Base-by-base conservation (phyloP, 2,888 invertebrate species). In the Chrysolina americana region DNA sequence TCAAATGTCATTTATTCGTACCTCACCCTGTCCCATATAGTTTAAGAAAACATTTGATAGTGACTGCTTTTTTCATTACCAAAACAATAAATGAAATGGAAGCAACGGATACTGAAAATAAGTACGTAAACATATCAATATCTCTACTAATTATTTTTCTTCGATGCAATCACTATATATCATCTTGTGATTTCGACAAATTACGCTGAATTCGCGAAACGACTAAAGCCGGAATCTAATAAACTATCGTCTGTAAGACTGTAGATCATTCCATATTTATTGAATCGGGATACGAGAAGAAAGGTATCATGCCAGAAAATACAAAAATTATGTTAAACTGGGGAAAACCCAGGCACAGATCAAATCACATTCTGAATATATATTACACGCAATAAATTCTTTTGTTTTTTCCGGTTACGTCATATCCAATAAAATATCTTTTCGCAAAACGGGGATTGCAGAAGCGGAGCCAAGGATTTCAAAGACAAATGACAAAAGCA, bases 291-390 rank as follows among this genome's bases (percentile, higher is more conserved):
- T 36, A 50, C 36, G 53, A 50, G 66, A 28, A 21, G 41, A 41
- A 68, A 11, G 56, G 69, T 69, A 17, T 10, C 23, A 69, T 69
- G 56, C 44, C 47, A 44, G 47, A 47, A 62, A 47, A 11, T 53
- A 48, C 69, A 17, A 15, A 59, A 59, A 59, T 69, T 44, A 44
- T 41, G 48, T 47, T 69, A 62, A 69, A 69, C 28, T 10, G 17
- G 44, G 13, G 28, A 62, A 69, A 47, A 69, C 47, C 23, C 62
- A 44, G 8, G 36, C 62, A 47, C 62, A 69, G 47, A 69, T 69
- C 69, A 62, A 62, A 63, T 41, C 19, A 47, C 44, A 69, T 62
- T 63, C 48, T 69, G 47, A 63, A 69, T 69, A 62, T 69, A 69
- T 62, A 62, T 69, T 69, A 50, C 47, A 23, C n/a, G 21, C 28